Percentiles rank a stretch among this genome's conserved stretches.
Conservation (phyloP, 2,888 invertebrate genomes). For the Leptinotarsa tumamoca region DNA sequence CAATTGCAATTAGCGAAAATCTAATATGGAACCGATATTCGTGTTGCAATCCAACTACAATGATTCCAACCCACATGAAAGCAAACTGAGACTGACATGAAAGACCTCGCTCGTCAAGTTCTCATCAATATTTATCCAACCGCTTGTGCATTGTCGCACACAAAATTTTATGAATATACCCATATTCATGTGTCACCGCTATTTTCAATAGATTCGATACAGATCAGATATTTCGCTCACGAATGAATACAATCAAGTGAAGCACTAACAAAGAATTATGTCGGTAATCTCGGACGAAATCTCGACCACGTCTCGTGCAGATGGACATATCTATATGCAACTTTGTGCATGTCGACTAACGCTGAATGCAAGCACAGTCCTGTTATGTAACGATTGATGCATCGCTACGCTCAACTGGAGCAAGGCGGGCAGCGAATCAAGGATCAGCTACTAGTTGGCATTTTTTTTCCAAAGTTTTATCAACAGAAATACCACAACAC, state of each 20-base stretch:
- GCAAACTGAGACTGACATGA: conserved; percentile 9
- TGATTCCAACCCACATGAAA: background rate
- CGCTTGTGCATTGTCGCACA: background rate
- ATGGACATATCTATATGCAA: conserved; percentile 18
- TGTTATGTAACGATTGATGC: conserved; percentile 13
- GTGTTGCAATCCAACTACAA: background rate
- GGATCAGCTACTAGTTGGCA: too few species aligned
- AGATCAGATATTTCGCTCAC: conserved; percentile 14
- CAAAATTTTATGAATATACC: conserved; percentile 11
- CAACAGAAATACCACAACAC: too few species aligned
- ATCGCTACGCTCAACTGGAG: background rate
- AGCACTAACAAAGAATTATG: conserved; percentile 16
- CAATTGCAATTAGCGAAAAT: background rate
- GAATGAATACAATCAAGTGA: conserved; percentile 18
- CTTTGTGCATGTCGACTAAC: conserved; percentile 14
- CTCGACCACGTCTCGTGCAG: conserved; percentile 20
- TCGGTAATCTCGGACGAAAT: conserved; percentile 13
- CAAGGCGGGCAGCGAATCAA: background rate
- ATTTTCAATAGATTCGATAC: conserved; percentile 18
- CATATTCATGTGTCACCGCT: conserved; percentile 16
- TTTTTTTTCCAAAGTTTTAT: too few species aligned
- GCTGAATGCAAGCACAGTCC: conserved; percentile 4
- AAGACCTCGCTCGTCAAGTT: conserved; percentile 15
- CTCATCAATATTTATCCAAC: conserved; percentile 20
- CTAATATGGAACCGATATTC: background rate